A percentile compares a stretch with the other conserved stretches of the same genome.
These are phyloP conservation scores for Bagarius yarrelli DNA, from an alignment of 2,113 vertebrate genomes.

Conservation along the genomic window DNA sequence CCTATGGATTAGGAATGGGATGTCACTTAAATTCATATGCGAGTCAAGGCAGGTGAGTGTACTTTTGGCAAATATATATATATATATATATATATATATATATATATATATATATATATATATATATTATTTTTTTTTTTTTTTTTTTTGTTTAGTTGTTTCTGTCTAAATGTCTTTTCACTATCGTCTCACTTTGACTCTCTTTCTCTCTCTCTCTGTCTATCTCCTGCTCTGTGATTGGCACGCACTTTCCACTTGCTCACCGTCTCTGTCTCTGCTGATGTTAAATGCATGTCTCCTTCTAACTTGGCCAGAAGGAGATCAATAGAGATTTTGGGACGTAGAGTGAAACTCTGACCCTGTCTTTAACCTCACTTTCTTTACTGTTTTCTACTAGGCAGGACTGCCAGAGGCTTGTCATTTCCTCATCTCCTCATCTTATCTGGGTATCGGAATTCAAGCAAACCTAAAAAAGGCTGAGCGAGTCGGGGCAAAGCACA, in stretches of 20 bases:
- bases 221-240: constrained; percentile 15
- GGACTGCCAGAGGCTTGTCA: not conserved
- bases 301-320: constrained; percentile 37
- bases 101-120: too few relatives aligned
- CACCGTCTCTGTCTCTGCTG: constrained; percentile 5
- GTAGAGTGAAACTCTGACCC: constrained; percentile 26
- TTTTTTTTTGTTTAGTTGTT: too few relatives aligned
- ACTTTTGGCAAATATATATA: too few relatives aligned
- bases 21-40: too few relatives aligned
- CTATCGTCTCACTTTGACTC: too few relatives aligned
- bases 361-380: constrained; percentile 42
- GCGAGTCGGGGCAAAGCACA: not conserved
- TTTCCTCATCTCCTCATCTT: not conserved
- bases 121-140: too few relatives aligned
- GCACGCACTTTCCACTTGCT: constrained; percentile 16
- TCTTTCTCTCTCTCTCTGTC: not conserved
- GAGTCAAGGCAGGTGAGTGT: too few relatives aligned
- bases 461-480: constrained; percentile 8
- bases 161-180: too few relatives aligned
- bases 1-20: too few relatives aligned
- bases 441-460: constrained; percentile 15
- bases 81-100: too few relatives aligned
- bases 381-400: constrained; percentile 8
- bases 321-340: constrained; percentile 40
- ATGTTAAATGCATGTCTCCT: constrained; percentile 47